Evolutionary conservation across 2,797 vertebrate genomes (phyloP), one percentile per base, ranked within the genome.

Genomic region (Rhynchotus rufescens): DNA sequence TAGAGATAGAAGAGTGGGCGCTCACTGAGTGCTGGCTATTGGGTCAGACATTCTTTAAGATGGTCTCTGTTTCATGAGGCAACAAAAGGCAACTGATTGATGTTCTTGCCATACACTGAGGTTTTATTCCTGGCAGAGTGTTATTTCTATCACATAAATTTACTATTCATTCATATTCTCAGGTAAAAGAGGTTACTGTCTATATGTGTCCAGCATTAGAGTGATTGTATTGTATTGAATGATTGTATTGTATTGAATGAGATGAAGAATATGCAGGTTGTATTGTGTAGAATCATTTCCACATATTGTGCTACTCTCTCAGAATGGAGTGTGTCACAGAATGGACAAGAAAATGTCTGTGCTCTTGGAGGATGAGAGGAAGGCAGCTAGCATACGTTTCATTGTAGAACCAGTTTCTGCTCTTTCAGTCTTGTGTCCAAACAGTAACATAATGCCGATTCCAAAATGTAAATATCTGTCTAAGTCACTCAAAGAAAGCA

Each of bases 11-110:
- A 28, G 86, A 74, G 47, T 40, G 40, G 40, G 40, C 12, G 40
- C 3, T 42, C 51, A 9, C 1, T 30, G 79, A 30, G 10, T 10
- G 32, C 72, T 71, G 17, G 2, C 56, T 15, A 5, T 7, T 0
- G 23, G n/a, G 7, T 61, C 44, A 15, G 80, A 20, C 0, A 0
- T 49, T 45, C 4, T 54, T 62, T n/a, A 57, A 2, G 12, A 54
- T 16, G 51, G 26, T 25, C 9, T n/a, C 17, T 42, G 54, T 42
- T 47, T 32, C 47, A 5, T 21, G 51, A 86, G 56, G 15, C 47
- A 22, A 28, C 68, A 80, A 66, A 80, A 22, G 67, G 44, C 62
- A 59, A 44, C 59, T 66, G 56, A 45, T 49, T 80, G 56, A 38
- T 14, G 4, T 54, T 71, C 60, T 71, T 89, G 59, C 38, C 34